Evolutionary conservation across 2,113 vertebrate genomes (phyloP), one percentile per base, ranked within the genome.

Genomic region (Casuarius casuarius): DNA sequence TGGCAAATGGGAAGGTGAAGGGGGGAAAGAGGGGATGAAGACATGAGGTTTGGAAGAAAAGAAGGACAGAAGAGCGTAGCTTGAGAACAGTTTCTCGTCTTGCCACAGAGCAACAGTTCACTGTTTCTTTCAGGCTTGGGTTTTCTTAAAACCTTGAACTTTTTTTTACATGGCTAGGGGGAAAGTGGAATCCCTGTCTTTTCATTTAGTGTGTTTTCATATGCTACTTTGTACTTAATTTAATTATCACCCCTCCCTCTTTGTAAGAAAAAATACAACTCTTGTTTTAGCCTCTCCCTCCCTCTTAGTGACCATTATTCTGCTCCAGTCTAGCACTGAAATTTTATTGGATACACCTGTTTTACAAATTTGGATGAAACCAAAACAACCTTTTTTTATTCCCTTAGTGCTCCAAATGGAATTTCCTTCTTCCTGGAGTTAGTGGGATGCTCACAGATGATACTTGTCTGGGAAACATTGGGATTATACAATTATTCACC

Each of bases 341-440:
- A 74, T 54, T 77, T 31, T 74, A 56, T 40, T 62, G 48, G 33
- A 48, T 56, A 38, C 15, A 59, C 5, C 92, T 12, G 21, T 77
- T 84, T 85, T 87, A 56, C 72, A 66, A 84, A 90, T 83, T 61
- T 54, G 59, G 29, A 31, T 85, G 46, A 59, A 35, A 74, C 26
- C 35, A 31, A 85, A 90, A 15, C 20, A 87, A 70, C 9, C 4
- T 35, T 63, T 85, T 74, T 25, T 3, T 76, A 25, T 71, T 48
- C 48, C 22, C 13, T 79, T 82, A 61, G 59, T 2, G 7, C 31
- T 84, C 3, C 1, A 87, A 52, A 66, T 73, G 38, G 38, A 38
- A 38, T 88, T 89, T 40, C 61, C 40, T 89, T 92, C 33, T 73
- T 66, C 17, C 10, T 85, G 42, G 63, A 80, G 56, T 35, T 88